phyloP scores from a whole-genome alignment of 2,888 invertebrate genomes.

The Cephus sareptanus region DNA sequence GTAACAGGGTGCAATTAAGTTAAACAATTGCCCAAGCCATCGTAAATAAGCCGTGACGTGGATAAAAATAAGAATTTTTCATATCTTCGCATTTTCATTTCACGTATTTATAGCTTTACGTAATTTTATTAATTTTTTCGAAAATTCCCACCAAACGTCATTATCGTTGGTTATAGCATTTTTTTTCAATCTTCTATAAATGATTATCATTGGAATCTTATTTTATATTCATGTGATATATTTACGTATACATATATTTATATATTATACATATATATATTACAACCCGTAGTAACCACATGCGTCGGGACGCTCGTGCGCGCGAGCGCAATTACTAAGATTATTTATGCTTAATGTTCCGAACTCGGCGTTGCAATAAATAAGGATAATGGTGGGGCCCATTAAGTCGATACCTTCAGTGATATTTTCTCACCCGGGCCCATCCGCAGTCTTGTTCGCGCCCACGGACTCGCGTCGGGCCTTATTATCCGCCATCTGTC shows the following conservation, averaged over 20 bases:
- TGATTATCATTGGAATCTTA: not conserved
- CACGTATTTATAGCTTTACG: not conserved
- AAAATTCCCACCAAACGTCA: not conserved
- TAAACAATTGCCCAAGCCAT: slow-evolving; percentile 59
- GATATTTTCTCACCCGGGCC: slow-evolving; percentile 61
- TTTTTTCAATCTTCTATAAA: not conserved
- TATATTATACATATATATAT: not conserved
- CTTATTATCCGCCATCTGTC: slow-evolving; percentile 54
- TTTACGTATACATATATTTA: not conserved
- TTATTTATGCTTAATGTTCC: slow-evolving; percentile 52
- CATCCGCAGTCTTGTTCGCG: slow-evolving; percentile 56
- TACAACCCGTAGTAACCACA: not conserved
- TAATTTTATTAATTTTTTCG: not conserved
- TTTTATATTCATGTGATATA: not conserved
- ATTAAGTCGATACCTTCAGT: slow-evolving; percentile 59
- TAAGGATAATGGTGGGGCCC: slow-evolving; percentile 58
- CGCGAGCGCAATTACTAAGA: slow-evolving; percentile 48
- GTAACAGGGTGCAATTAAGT: slow-evolving; percentile 61
- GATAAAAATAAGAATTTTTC: not conserved
- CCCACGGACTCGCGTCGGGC: slow-evolving; percentile 48
- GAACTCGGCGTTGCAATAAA: slow-evolving; percentile 49
- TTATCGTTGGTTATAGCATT: not conserved
- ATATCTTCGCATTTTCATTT: not conserved
- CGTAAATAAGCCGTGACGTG: slow-evolving; percentile 45
- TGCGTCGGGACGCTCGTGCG: slow-evolving; percentile 1